Base-by-base conservation (phyloP, 92 coral and sea anemone species). In the Isaurus tuberculatus region DNA sequence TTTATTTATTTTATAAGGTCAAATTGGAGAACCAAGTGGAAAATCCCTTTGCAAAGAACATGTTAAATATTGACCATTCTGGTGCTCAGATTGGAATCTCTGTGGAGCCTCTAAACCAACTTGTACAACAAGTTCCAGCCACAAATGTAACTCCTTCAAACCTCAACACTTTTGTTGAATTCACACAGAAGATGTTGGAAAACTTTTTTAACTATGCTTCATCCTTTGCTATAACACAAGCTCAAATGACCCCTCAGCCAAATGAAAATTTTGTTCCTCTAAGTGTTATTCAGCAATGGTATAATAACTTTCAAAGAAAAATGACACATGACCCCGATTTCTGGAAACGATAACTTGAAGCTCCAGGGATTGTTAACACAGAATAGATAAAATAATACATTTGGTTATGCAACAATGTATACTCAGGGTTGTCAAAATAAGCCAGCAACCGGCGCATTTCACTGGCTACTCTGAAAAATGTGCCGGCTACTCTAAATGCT, bases 51-150 rank as follows among this genome's bases (percentile, higher is more conserved):
- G 80, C 93, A 44, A 57, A 78, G 79, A 87, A 85, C 69, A 68
- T 40, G 11, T 7, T 91, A 64, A 27, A 46, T 15, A 64, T 73
- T 34, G 94, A 88, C 75, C 92, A 85, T 65, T 87, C 93, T 55
- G 88, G 86, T 29, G 98, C 98, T 25, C 98, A 92, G 55, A 97
- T 97, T 70, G 99, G 99, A 13, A 94, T 97, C 55, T 97, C 99
- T 43, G 86, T 97, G 15, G 99, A 97, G 91, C 95, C 99, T 20
- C 79, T 92, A 46, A 79, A 53, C 42, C 97, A 94, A 68, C 82
- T 97, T 4, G 94, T 95, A 3, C 99, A 97, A 57, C 98, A 90
- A 70, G 95, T 95, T 26, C 98, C 99, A 23, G 95, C 89, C 0
- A 57, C 91, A 34, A 89, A 88, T 57, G 68, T 98, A 1, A 85